Evolutionary conservation across 2,888 invertebrate genomes (phyloP), one percentile per base, ranked within the genome.

Genomic region (Norana najaformis): DNA sequence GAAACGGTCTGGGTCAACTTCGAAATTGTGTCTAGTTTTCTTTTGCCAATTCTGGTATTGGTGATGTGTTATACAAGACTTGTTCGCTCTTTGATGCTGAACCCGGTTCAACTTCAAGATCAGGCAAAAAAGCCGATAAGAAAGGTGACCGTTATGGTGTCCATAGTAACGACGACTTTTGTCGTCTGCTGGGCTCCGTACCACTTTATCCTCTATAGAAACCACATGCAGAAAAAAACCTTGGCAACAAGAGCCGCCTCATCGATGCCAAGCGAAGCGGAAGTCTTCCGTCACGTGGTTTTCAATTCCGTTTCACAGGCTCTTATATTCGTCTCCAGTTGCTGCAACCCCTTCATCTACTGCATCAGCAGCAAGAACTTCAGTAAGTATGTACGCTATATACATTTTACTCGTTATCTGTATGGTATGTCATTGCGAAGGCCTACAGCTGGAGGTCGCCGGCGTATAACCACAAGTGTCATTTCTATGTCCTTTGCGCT

Each of bases 111-210:
- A 69, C 69, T 69, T 69, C 69, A n/a, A 11, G n/a, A 69, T n/a
- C 69, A 69, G 30, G 69, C 36, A 88, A 89, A 82, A n/a, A 69
- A 82, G 38, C 88, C 91, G 83, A 90, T 91, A 36, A 88, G 90
- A 34, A 91, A 91, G 85, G 91, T 91, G 53, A 91, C 91, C 11
- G 85, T 91, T 16, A 91, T 91, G 91, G 90, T 91, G n/a, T 91
- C 90, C 88, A 89, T 91, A 34, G 91, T 91, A 23, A 91, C 91
- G 20, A 23, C 90, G n/a, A 90, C 90, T 37, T 91, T 91, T 39
- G 83, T 91, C 16, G 36, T 91, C n/a, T 91, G 91, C 90, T 91
- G 91, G 91, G 90, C 91, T n/a, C 91, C 91, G 0, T 90, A 91
- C 89, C 90, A 91, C 83, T 85, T 90, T 37, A 38, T 90, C 20